These are phyloP conservation scores for Philotrypesis tridentata DNA, from an alignment of 1,140 invertebrate species.

Conservation along the genomic window DNA sequence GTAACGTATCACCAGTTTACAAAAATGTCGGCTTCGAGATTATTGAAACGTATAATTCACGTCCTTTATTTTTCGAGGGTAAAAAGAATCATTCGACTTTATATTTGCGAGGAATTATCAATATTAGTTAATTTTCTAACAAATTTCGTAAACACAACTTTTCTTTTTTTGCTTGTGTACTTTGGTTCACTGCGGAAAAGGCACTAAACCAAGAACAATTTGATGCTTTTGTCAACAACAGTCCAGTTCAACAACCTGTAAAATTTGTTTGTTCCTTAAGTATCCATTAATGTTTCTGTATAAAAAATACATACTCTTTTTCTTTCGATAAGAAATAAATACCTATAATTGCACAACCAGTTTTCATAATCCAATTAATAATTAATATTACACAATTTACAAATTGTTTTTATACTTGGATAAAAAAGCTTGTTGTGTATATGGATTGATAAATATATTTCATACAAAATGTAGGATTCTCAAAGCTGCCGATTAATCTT, in stretches of 20 bases:
- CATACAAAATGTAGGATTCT: no score
- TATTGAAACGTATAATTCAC: neutral
- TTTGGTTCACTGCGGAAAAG: slow-evolving; percentile 13
- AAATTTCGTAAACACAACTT: neutral
- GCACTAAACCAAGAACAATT: slow-evolving; percentile 13
- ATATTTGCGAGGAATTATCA: neutral
- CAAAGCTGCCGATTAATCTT: neutral
- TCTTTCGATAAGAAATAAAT: neutral
- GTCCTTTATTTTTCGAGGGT: neutral
- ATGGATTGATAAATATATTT: slow-evolving; percentile 1
- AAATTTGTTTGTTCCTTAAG: neutral
- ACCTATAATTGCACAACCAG: neutral
- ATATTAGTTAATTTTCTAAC: neutral
- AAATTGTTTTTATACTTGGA: neutral
- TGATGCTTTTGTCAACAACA: neutral
- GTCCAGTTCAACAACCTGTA: neutral
- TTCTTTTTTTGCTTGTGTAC: neutral
- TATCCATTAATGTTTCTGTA: neutral
- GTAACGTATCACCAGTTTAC: neutral
- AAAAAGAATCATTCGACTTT: neutral
- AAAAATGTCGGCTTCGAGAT: neutral
- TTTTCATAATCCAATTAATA: slow-evolving; percentile 14
- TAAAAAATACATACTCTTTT: neutral
- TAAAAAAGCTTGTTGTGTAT: neutral
- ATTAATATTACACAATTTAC: neutral